These are phyloP conservation scores for Ormyrus rosae DNA, from an alignment of 2,888 invertebrate species.

Conservation along the genomic window DNA sequence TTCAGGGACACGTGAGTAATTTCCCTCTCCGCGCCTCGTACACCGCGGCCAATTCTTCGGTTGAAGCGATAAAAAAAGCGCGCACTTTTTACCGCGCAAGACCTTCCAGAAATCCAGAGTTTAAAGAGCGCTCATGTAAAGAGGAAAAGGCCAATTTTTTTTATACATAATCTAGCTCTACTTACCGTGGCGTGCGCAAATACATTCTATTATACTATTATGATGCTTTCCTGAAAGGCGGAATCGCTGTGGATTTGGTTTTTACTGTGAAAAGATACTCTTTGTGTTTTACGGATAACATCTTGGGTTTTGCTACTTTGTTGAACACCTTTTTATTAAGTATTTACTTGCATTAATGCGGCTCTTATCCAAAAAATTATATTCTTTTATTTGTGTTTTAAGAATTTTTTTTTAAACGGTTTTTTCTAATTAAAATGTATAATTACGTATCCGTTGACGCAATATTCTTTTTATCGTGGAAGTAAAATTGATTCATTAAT, in stretches of 20 bases:
- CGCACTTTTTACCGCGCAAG: slow-evolving; percentile 15
- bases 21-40: slow-evolving; percentile 13
- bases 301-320: too few relatives aligned
- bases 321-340: too few relatives aligned
- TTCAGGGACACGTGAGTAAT: slow-evolving; percentile 44
- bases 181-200: not conserved
- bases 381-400: too few relatives aligned
- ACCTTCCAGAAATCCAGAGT: slow-evolving; percentile 28
- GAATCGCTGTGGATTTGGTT: not conserved
- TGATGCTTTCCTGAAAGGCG: not conserved
- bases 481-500: too few relatives aligned
- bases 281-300: too few relatives aligned
- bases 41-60: not conserved
- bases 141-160: slow-evolving; percentile 22
- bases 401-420: too few relatives aligned
- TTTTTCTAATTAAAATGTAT: too few relatives aligned
- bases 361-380: too few relatives aligned
- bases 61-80: slow-evolving; percentile 35
- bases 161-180: not conserved
- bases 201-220: slow-evolving; percentile 4
- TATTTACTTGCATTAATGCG: too few relatives aligned
- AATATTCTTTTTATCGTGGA: too few relatives aligned
- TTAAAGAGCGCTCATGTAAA: slow-evolving; percentile 16
- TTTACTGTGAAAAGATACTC: too few relatives aligned
- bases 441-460: too few relatives aligned